Conservation (phyloP, 1,140 invertebrate genomes). For the Antheraea mylitta region DNA sequence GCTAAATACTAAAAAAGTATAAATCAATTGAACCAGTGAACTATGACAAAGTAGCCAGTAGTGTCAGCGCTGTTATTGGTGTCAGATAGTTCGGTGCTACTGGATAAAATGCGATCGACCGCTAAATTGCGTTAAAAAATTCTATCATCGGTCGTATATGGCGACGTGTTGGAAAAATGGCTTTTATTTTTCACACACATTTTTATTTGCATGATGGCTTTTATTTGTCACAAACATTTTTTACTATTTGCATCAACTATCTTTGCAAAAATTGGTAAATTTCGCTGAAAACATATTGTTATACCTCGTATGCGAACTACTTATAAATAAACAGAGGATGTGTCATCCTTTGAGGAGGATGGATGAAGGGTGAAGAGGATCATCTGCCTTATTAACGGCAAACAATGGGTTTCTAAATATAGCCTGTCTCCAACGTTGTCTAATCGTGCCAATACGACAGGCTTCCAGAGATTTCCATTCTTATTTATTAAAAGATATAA, state of each 20-base stretch:
- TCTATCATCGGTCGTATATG: not conserved
- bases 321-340: no score
- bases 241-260: not conserved
- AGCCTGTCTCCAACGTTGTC: no score
- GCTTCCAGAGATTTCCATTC: no score
- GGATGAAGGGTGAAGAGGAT: no score
- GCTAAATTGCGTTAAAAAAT: conserved; percentile 3
- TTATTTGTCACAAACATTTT: not conserved
- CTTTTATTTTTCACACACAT: not conserved
- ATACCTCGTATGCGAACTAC: no score
- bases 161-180: not conserved
- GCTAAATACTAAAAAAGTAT: not conserved
- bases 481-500: no score
- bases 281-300: no score
- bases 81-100: not conserved
- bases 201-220: not conserved
- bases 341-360: no score
- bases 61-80: not conserved
- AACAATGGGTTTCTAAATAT: no score
- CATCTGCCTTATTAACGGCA: no score
- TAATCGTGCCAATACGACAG: no score
- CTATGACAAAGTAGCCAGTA: not conserved
- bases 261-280: no score
- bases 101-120: not conserved
- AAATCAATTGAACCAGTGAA: not conserved